Conservation (phyloP, 2,888 invertebrate species). For the Drosophila limbata region DNA sequence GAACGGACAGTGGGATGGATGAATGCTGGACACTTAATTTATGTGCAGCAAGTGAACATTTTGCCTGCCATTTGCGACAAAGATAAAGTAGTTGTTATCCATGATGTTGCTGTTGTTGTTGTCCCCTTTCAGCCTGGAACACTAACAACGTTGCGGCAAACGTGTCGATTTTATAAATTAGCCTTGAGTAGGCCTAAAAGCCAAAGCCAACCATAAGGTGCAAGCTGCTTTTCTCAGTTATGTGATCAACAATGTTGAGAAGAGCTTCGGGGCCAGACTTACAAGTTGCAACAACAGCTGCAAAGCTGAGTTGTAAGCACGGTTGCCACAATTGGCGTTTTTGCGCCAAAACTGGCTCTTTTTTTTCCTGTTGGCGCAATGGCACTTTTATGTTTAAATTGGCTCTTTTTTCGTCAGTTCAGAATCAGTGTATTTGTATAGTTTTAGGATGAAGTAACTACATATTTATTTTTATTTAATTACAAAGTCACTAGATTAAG, state of each 20-base stretch:
- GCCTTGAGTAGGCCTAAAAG: constrained; percentile 31
- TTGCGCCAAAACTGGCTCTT: no score
- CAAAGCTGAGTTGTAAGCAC: no score
- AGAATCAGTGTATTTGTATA: no score
- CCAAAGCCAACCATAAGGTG: constrained; percentile 40
- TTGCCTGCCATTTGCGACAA: constrained; percentile 79
- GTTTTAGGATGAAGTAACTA: no score
- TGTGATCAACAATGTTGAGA: constrained; percentile 42
- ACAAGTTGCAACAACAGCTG: constrained; percentile 3
- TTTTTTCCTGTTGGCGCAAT: no score
- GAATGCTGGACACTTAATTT: constrained; percentile 63
- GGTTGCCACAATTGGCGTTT: no score
- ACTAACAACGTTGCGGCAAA: constrained; percentile 47
- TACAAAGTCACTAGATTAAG: no score
- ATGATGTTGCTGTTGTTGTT: constrained; percentile 21
- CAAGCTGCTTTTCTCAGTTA: constrained; percentile 46
- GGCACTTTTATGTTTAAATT: no score
- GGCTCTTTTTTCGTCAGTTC: no score
- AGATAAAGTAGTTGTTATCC: constrained; percentile 69
- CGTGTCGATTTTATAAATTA: constrained; percentile 76
- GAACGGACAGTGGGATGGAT: neutral
- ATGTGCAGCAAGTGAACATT: constrained; percentile 73
- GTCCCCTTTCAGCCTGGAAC: constrained; percentile 22
- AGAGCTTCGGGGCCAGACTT: neutral
- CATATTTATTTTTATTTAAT: no score